Evolutionary conservation across 2,888 invertebrate genomes (phyloP), one percentile per base, ranked within the genome.

Genomic region (Monochamus alternatus): DNA sequence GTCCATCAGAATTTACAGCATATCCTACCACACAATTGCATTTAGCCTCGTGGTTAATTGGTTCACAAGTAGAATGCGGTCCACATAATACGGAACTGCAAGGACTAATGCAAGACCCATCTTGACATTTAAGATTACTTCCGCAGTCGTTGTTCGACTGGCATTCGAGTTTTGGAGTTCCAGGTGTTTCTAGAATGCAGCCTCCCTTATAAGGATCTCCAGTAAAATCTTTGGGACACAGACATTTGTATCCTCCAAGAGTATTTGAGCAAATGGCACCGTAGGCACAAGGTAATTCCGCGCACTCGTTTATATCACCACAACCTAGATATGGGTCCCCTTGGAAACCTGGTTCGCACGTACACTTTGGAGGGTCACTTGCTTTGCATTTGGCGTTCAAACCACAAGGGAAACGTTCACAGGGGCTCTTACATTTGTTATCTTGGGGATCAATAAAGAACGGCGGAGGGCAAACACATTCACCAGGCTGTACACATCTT

Each of bases 391-490:
- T 95, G 3, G 97, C 95, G 86, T 97, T 97, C 66, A 97, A 94
- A 47, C 97, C 97, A 84, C 97, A 97, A 8, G 94, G 94, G 87
- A 95, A 96, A 77, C 97, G 92, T 88, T 97, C 96, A 87, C 97
- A 97, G 7, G 97, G 97, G 90, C 95, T 97, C 89, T 97, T 97
- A 87, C 97, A 97, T 87, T 94, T 94, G 87, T 96, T 95, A 51
- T 97, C 96, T 30, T 92, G 91, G 9, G 94, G 92, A 86, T 97
- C 97, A 44, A 94, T 92, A 88, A 96, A 97, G 89, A 94, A 97
- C 0, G 97, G 97, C 22, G 97, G 96, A 43, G 96, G 96, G 86
- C 97, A 97, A 22, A 97, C 92, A 86, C 97, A 97, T 89, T 96
- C 95, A 1, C 97, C 97, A 1, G 97, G 97, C 87, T 97, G 95